phyloP scores from a whole-genome alignment of 1,140 invertebrate genomes.

The Drosophila orosa region DNA sequence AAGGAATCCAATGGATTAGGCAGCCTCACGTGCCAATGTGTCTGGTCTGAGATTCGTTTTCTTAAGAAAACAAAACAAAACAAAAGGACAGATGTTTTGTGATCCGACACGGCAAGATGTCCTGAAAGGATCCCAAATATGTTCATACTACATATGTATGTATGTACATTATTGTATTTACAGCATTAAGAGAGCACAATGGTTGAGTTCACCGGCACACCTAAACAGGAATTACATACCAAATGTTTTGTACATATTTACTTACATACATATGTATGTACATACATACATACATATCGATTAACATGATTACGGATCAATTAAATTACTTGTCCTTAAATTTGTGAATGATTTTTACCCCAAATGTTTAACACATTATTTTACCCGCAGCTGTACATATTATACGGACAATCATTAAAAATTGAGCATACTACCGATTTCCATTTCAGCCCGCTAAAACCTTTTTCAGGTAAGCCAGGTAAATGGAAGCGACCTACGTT shows the following conservation, averaged over 20 bases:
- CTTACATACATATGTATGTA: neutral
- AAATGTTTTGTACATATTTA: neutral
- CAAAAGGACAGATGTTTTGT: slow-evolving; percentile 33
- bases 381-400: neutral
- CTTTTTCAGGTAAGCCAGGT: slow-evolving; percentile 39
- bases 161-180: neutral
- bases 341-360: neutral
- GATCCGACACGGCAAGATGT: slow-evolving; percentile 16
- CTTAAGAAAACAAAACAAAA: slow-evolving; percentile 6
- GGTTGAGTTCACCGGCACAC: too few relatives aligned
- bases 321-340: neutral
- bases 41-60: slow-evolving; percentile 22
- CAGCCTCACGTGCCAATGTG: slow-evolving; percentile 64
- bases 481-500: slow-evolving; percentile 12
- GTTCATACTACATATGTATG: too few relatives aligned
- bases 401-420: slow-evolving; percentile 31
- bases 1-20: slow-evolving; percentile 46
- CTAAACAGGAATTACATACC: neutral
- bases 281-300: neutral
- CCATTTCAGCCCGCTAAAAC: neutral
- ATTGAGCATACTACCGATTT: neutral
- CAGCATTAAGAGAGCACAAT: neutral
- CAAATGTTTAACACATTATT: neutral
- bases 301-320: neutral
- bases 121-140: neutral